Conservation (phyloP, 2,113 vertebrate genomes). For the Megaceryle torquata region DNA sequence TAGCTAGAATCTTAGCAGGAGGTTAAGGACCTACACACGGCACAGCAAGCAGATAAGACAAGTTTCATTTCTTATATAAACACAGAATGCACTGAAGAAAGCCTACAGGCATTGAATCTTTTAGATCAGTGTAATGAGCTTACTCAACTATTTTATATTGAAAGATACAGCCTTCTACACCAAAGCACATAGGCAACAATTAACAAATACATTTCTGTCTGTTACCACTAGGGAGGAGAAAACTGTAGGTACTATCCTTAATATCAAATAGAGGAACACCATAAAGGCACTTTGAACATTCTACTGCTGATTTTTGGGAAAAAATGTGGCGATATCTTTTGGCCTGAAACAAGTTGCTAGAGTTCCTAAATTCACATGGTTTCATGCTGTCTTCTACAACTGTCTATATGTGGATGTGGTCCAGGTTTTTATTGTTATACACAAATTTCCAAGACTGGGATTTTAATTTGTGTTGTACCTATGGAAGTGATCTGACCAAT, state of each 20-base stretch:
- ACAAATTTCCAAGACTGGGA: neutral
- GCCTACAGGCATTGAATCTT: slow-evolving; percentile 17
- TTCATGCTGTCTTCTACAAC: neutral
- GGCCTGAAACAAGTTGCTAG: neutral
- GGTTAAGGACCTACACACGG: slow-evolving; percentile 36
- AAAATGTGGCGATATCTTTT: neutral
- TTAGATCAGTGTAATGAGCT: slow-evolving; percentile 34
- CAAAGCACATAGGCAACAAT: neutral
- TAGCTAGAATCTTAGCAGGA: slow-evolving; percentile 51
- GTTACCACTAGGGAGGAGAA: neutral
- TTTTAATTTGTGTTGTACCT: neutral
- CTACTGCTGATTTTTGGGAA: rapidly evolving
- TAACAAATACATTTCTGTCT: neutral
- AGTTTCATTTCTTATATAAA: slow-evolving; percentile 28
- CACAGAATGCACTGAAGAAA: neutral
- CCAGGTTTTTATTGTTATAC: neutral
- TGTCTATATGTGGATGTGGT: neutral
- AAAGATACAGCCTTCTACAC: neutral
- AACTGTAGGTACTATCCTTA: neutral
- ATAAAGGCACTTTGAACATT: neutral
- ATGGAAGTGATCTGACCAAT: neutral
- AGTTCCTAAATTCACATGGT: neutral
- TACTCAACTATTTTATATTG: slow-evolving; percentile 14
- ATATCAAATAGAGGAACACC: neutral
- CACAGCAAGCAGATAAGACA: slow-evolving; percentile 46